Evolutionary conservation across 2,888 invertebrate species (phyloP).

Genomic region (Marronus borbonicus): DNA sequence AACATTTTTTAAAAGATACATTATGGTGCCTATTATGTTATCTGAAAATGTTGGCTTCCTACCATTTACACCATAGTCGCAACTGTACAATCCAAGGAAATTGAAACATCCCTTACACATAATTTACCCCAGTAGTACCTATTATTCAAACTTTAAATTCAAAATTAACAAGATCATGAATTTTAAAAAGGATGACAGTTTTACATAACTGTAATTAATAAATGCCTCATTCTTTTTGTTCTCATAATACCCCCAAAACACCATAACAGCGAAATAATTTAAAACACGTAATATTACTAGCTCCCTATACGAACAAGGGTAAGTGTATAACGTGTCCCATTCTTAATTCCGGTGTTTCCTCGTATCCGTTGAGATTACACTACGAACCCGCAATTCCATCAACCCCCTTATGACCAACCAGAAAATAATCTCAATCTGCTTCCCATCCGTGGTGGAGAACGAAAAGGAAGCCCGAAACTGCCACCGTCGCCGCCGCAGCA

Average conservation of each 20-base stretch:
- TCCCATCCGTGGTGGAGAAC: not conserved
- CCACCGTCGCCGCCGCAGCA: constrained; percentile 8
- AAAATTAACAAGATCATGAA: too few relatives aligned
- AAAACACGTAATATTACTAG: not conserved
- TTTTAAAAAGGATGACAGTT: too few relatives aligned
- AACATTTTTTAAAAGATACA: too few relatives aligned
- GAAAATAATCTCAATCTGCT: constrained; percentile 49
- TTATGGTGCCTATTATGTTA: too few relatives aligned
- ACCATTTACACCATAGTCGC: too few relatives aligned
- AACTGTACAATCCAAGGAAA: too few relatives aligned
- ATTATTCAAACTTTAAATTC: too few relatives aligned
- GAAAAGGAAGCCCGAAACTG: constrained; percentile 3
- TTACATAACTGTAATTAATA: not conserved
- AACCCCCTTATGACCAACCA: constrained; percentile 9
- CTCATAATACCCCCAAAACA: not conserved
- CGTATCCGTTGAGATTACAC: constrained; percentile 45
- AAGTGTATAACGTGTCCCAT: constrained; percentile 50
- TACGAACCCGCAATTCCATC: constrained; percentile 23
- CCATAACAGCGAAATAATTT: constrained; percentile 16
- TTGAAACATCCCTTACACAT: too few relatives aligned
- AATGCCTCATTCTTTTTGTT: not conserved
- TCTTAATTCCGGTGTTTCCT: constrained; percentile 22
- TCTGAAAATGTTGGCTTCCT: too few relatives aligned
- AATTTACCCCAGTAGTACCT: too few relatives aligned
- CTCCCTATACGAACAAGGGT: constrained; percentile 1